Percentiles rank a stretch among this genome's conserved stretches.
These are phyloP conservation scores for Branchellion lobata DNA, from an alignment of 2,888 invertebrate genomes.

Conservation along the genomic window DNA sequence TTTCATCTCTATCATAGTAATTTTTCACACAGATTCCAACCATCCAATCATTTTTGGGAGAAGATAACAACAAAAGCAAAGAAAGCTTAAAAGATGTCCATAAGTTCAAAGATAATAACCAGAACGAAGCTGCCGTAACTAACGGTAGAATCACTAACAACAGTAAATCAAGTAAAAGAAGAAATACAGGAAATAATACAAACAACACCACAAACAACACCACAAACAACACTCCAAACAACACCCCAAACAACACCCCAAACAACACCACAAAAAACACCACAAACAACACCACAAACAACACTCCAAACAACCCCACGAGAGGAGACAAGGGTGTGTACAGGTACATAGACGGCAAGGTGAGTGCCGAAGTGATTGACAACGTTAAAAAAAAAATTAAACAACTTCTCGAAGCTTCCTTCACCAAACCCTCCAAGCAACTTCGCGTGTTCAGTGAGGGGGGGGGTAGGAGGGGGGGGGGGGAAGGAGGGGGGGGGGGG, in stretches of 20 bases:
- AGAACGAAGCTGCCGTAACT: neutral
- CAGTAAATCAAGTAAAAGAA: too few relatives aligned
- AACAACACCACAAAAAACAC: constrained; percentile 43
- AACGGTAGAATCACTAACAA: too few relatives aligned
- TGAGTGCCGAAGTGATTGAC: constrained; percentile 59
- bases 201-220: constrained; percentile 44
- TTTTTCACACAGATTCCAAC: constrained; percentile 55
- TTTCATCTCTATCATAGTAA: neutral
- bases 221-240: neutral
- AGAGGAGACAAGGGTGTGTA: constrained; percentile 52
- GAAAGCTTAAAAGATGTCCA: neutral
- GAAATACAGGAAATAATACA: constrained; percentile 33
- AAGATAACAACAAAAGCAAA: constrained; percentile 53
- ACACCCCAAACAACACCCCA: constrained; percentile 34
- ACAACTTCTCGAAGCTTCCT: constrained; percentile 58
- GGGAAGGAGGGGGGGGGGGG: too few relatives aligned
- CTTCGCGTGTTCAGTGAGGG: constrained; percentile 60
- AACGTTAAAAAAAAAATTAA: constrained; percentile 56
- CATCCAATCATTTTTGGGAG: constrained; percentile 60
- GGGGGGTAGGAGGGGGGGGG: neutral
- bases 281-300: neutral
- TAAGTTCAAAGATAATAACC: neutral
- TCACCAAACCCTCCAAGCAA: constrained; percentile 59
- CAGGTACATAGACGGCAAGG: constrained; percentile 57
- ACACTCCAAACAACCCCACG: too few relatives aligned